A percentile compares a stretch with the other conserved stretches of the same genome.
These are phyloP conservation scores for Sphyrna mokarran DNA, from an alignment of 2,113 vertebrate species.

Conservation along the genomic window DNA sequence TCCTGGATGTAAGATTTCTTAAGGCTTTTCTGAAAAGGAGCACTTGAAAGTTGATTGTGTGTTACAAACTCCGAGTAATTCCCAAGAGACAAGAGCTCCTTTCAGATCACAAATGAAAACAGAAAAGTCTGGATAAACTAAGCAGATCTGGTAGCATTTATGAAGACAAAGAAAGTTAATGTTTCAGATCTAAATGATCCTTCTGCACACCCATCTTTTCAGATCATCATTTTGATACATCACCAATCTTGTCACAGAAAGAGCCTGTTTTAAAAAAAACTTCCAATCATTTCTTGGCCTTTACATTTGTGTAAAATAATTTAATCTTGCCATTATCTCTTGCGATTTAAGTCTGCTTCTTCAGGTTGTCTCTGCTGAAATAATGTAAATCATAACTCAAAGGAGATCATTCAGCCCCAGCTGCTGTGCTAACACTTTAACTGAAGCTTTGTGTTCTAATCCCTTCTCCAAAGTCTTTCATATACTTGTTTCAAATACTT, in stretches of 20 bases:
- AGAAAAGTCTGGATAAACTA: no score
- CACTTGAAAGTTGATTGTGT: background rate
- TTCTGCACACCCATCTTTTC: no score
- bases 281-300: background rate
- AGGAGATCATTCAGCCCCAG: background rate
- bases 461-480: background rate
- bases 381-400: background rate
- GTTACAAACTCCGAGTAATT: background rate
- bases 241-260: background rate
- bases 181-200: no score
- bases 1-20: background rate
- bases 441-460: background rate
- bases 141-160: no score
- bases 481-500: no score
- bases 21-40: background rate
- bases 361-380: background rate
- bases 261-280: background rate
- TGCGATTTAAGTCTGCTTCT: background rate
- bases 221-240: background rate
- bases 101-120: background rate
- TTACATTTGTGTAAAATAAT: background rate
- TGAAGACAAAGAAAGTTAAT: no score
- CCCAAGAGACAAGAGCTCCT: background rate
- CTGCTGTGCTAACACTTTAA: background rate
- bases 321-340: background rate